Conservation (phyloP, 2,888 invertebrate genomes). For the Actias luna region DNA sequence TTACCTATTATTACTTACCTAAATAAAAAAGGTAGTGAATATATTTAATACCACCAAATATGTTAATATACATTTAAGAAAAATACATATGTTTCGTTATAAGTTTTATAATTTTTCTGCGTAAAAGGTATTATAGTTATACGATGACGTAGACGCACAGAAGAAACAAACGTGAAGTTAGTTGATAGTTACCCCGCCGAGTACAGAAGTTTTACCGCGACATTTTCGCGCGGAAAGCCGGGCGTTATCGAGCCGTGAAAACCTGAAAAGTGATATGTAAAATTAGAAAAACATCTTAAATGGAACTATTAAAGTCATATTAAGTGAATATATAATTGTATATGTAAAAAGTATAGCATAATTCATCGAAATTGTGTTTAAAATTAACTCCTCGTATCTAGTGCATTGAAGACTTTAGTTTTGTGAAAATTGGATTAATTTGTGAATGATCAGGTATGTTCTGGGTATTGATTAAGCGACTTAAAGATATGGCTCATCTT, state of each 20-base stretch:
- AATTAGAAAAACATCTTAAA: conserved; percentile 42
- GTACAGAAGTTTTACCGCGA: conserved; percentile 76
- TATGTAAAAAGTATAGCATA: conserved; percentile 44
- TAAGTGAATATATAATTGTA: conserved; percentile 41
- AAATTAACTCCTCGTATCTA: conserved; percentile 47
- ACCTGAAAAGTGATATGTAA: conserved; percentile 65
- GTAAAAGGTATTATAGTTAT: conserved; percentile 40
- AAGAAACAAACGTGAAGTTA: conserved; percentile 80
- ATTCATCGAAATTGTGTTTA: conserved; percentile 45
- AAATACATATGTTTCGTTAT: not conserved
- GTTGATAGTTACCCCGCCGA: conserved; percentile 52
- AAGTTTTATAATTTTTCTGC: conserved; percentile 27
- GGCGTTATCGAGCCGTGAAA: conserved; percentile 81
- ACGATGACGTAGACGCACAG: conserved; percentile 67
- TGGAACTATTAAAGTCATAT: conserved; percentile 45
- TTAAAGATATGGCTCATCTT: conserved; percentile 37
- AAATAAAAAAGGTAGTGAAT: not conserved
- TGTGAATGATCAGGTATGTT: conserved; percentile 79
- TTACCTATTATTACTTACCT: not conserved
- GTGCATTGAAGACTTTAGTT: conserved; percentile 59
- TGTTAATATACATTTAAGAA: not conserved
- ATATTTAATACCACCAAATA: not conserved
- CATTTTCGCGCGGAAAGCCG: conserved; percentile 83
- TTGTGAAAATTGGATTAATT: conserved; percentile 61
- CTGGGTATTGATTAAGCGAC: conserved; percentile 35